These are phyloP conservation scores for Pogoniulus pusillus DNA, from an alignment of 2,797 vertebrate species.

Conservation along the genomic window DNA sequence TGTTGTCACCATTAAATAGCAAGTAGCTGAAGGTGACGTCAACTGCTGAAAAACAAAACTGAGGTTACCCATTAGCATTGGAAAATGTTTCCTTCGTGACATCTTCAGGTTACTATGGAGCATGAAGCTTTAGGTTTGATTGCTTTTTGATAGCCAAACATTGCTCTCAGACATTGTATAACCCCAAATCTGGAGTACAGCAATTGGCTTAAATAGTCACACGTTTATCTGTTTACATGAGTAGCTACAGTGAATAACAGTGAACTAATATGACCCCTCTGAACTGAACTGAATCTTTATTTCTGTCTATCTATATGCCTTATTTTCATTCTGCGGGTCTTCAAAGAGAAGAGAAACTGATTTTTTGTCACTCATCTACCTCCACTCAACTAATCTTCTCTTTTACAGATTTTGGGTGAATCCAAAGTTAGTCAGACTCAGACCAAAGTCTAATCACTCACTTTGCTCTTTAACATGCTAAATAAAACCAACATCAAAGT, in stretches of 20 bases:
- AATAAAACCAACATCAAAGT: not conserved
- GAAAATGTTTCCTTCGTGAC: not conserved
- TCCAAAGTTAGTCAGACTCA: not conserved
- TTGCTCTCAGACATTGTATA: not conserved
- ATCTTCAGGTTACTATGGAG: not conserved
- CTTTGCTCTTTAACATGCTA: rapidly evolving
- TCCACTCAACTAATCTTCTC: not conserved
- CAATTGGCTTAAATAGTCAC: not conserved
- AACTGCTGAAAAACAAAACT: not conserved
- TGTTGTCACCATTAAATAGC: not conserved
- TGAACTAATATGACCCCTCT: not conserved
- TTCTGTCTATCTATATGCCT: not conserved
- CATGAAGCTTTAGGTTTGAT: not conserved
- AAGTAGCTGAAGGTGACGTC: not conserved
- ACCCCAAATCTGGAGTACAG: not conserved
- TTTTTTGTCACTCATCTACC: rapidly evolving
- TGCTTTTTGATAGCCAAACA: not conserved
- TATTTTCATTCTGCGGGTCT: not conserved
- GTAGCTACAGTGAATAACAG: not conserved
- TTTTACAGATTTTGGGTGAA: not conserved
- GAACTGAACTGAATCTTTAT: not conserved
- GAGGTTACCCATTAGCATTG: not conserved
- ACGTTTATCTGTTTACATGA: not conserved
- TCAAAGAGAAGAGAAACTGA: not conserved
- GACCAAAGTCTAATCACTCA: not conserved